A percentile compares a stretch with the other conserved stretches of the same genome.
These are phyloP conservation scores for Hypsopygia costalis DNA, from an alignment of 2,888 invertebrate genomes.

Conservation along the genomic window DNA sequence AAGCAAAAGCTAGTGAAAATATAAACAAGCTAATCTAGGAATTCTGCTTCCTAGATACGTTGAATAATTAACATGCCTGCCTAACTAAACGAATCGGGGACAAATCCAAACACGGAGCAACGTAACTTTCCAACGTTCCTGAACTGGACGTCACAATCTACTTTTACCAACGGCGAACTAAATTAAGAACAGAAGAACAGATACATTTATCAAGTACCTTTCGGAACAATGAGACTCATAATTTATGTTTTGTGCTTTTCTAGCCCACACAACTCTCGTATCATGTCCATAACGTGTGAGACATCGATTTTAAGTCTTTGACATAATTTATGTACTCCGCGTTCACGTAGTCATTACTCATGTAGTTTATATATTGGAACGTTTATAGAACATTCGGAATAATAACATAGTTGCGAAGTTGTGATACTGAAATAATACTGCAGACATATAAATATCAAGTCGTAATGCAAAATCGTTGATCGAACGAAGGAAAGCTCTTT, in stretches of 20 bases:
- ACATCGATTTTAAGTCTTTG: conserved; percentile 58
- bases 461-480: no score
- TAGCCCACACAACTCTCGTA: conserved; percentile 57
- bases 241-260: conserved; percentile 56
- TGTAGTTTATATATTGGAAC: background rate
- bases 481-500: no score
- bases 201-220: conserved; percentile 61
- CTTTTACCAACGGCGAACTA: conserved; percentile 41
- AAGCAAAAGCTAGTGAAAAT: no score
- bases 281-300: conserved; percentile 51
- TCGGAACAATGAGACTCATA: conserved; percentile 56
- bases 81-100: conserved; percentile 3
- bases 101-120: conserved; percentile 12
- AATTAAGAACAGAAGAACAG: conserved; percentile 50
- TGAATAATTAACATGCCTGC: conserved; percentile 9
- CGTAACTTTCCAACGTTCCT: conserved; percentile 37
- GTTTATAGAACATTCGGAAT: no score
- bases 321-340: conserved; percentile 38
- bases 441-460: no score
- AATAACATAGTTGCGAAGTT: no score
- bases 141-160: conserved; percentile 31
- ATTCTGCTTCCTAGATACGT: background rate
- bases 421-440: no score
- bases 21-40: background rate
- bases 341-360: background rate